A percentile compares a stretch with the other conserved stretches of the same genome.
These are phyloP conservation scores for Bubo bubo DNA, from an alignment of 2,113 vertebrate genomes.

Conservation along the genomic window DNA sequence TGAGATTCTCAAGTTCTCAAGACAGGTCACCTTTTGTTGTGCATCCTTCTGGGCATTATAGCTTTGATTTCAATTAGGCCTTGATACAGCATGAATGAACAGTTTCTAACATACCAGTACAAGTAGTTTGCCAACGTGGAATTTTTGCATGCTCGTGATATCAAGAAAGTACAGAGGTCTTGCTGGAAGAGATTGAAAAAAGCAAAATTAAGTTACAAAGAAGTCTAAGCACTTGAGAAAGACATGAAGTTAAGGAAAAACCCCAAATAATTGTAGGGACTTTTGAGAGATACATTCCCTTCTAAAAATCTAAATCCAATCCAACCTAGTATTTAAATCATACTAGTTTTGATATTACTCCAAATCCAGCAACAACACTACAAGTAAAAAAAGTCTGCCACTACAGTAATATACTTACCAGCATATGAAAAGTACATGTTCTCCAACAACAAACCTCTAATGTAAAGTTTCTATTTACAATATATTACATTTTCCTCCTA, in stretches of 20 bases:
- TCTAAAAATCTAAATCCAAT: not conserved
- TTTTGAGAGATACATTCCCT: not conserved
- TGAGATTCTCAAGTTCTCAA: not conserved
- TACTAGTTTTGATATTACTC: not conserved
- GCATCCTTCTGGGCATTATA: not conserved
- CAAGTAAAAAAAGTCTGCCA: not conserved
- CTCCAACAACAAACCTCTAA: not conserved
- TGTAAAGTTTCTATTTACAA: not conserved
- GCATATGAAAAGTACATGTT: not conserved
- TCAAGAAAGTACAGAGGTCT: constrained; percentile 96
- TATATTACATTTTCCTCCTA: not conserved
- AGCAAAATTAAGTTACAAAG: not conserved
- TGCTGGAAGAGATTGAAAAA: constrained; percentile 78
- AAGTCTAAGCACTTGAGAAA: not conserved
- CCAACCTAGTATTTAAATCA: not conserved
- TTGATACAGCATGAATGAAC: not conserved
- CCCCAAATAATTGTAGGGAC: fast-evolving
- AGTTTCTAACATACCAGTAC: constrained; percentile 88
- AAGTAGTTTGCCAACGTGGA: constrained; percentile 96
- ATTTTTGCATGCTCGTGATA: constrained; percentile 97
- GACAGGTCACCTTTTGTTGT: not conserved
- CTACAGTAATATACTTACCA: not conserved
- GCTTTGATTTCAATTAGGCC: not conserved
- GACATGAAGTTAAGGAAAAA: not conserved
- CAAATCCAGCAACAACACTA: not conserved